Evolutionary conservation across 2,888 invertebrate species (phyloP).

Genomic region (Drosophila emarginata): DNA sequence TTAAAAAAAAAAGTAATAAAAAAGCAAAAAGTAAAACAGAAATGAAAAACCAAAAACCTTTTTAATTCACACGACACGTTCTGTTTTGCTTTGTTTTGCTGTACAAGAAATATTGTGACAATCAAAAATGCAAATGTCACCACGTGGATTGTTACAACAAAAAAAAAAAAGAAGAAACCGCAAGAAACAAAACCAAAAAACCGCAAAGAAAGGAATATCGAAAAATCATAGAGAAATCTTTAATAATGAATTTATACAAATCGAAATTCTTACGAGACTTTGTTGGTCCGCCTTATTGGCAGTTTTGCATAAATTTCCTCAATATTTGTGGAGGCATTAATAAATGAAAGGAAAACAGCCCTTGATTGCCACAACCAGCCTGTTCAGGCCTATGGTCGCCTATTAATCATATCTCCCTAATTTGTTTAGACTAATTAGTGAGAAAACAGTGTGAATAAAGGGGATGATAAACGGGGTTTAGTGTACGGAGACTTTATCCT

Average conservation of each 20-base stretch:
- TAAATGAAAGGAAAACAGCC: conserved; percentile 54
- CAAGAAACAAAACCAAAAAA: not conserved
- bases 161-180: conserved; percentile 13
- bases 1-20: not conserved
- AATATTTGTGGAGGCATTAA: conserved; percentile 34
- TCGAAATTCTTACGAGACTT: not conserved
- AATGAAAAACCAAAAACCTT: conserved; percentile 28
- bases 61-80: conserved; percentile 69
- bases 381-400: conserved; percentile 51
- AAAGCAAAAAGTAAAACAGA: conserved; percentile 10
- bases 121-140: conserved; percentile 72
- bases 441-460: conserved; percentile 22
- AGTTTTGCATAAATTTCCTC: conserved; percentile 49
- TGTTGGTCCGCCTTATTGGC: not conserved
- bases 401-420: conserved; percentile 71
- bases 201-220: not conserved
- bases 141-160: conserved; percentile 58
- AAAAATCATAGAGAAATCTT: conserved; percentile 3
- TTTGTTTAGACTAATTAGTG: conserved; percentile 72
- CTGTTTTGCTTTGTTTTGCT: conserved; percentile 17
- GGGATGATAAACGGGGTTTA: not conserved
- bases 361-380: conserved; percentile 58
- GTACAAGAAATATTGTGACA: conserved; percentile 62
- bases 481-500: not conserved
- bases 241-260: conserved; percentile 1